Conservation (phyloP, 2,797 vertebrate genomes). For the Rhabdophis nuchalis region DNA sequence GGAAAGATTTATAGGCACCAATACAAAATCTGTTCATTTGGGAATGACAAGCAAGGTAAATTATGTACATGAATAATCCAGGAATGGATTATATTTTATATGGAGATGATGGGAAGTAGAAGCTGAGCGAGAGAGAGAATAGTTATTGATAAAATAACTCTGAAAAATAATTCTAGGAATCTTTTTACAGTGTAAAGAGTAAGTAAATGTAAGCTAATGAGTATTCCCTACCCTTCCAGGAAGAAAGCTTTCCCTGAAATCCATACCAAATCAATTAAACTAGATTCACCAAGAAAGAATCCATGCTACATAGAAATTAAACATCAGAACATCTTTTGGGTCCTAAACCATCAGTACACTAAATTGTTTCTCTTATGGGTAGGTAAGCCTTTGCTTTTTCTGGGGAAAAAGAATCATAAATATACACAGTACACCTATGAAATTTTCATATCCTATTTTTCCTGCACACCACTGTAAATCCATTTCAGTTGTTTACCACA, state of each 20-base stretch:
- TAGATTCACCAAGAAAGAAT: background rate
- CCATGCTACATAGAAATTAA: conserved; percentile 8
- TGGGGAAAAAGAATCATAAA: conserved; percentile 6
- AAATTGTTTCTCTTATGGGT: background rate
- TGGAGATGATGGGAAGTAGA: background rate
- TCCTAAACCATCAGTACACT: background rate
- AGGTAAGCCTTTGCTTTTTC: background rate
- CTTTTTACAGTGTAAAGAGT: background rate
- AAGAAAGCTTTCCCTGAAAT: background rate
- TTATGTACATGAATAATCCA: conserved; percentile 20
- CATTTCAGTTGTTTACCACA: conserved; percentile 13
- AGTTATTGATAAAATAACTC: background rate
- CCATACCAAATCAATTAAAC: background rate
- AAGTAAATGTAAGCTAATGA: conserved; percentile 4
- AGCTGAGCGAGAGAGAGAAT: background rate
- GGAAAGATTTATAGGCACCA: background rate
- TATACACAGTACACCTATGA: background rate
- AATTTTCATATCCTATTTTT: background rate
- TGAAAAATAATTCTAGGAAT: background rate
- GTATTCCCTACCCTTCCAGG: background rate
- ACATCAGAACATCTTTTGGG: conserved; percentile 10
- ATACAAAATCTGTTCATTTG: conserved; percentile 8
- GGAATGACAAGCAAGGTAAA: conserved; percentile 22
- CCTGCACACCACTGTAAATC: background rate
- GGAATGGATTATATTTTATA: background rate